Evolutionary conservation across 1,140 invertebrate species (phyloP).

Genomic region (Pogonognathellus flavescens): DNA sequence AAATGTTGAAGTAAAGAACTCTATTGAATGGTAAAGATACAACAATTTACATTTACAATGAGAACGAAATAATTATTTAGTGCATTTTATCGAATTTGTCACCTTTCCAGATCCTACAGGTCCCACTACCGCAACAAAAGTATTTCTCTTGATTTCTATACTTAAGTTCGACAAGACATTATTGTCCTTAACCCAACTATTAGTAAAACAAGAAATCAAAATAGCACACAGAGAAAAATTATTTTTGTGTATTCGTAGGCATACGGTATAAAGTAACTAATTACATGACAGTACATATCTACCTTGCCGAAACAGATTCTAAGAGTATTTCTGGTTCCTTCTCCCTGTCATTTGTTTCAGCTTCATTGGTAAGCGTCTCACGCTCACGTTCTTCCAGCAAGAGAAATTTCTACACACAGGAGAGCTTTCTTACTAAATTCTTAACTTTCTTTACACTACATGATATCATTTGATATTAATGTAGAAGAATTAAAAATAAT

Average conservation of each 20-base stretch:
- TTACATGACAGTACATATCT: not conserved
- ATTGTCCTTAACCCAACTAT: conserved; percentile 31
- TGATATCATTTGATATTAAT: too few relatives aligned
- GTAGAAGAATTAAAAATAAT: too few relatives aligned
- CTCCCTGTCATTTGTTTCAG: too few relatives aligned
- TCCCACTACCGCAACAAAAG: conserved; percentile 69
- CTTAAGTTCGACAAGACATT: conserved; percentile 68
- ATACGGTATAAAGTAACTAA: too few relatives aligned
- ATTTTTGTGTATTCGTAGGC: too few relatives aligned
- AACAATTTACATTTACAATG: not conserved
- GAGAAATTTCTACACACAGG: not conserved
- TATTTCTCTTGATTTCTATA: conserved; percentile 9
- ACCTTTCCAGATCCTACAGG: conserved; percentile 57
- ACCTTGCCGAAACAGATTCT: not conserved
- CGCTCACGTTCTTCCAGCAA: not conserved
- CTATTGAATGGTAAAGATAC: conserved; percentile 67
- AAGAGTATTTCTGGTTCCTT: not conserved
- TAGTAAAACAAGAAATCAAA: not conserved
- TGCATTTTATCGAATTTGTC: not conserved
- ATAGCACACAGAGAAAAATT: too few relatives aligned
- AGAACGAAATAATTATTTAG: not conserved
- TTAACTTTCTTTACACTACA: too few relatives aligned
- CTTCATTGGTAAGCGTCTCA: not conserved
- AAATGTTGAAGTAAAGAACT: conserved; percentile 76
- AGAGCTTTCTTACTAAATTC: too few relatives aligned